Evolutionary conservation across 2,113 vertebrate genomes (phyloP), one percentile per base, ranked within the genome.

Genomic region (Lycaon pictus): DNA sequence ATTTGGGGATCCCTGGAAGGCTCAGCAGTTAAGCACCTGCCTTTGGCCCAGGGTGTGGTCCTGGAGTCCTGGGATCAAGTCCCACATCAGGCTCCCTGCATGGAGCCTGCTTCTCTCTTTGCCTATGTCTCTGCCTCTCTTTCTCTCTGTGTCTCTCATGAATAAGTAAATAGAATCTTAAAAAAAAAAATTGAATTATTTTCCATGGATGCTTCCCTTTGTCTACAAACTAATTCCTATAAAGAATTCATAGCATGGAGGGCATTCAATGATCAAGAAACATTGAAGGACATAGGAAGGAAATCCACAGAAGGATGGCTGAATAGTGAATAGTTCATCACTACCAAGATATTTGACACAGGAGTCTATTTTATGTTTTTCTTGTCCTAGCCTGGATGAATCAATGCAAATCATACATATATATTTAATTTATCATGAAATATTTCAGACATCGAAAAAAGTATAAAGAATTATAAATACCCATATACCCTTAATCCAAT

Each of bases 361-460:
- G 37, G 53, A 90, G 3, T 67, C 5, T 32, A 87, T 91, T 95
- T 93, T 67, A 83, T 88, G 51, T 27, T 93, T 96, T 27, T 87
- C n/a, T 92, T 72, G 29, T 11, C 29, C 67, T 81, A 55, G n/a
- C 48, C 20, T 81, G 94, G 43, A 83, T 51, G 11, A 88, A 92
- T 53, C 84, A 55, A 71, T 69, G 53, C 5, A 82, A 94, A 88
- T 74, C 56, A 63, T 43, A 48, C 11, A 15, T 71, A 58, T 48
- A 25, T 83, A 83, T 93, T 85, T 76, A 96, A 89, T 80, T 74
- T 85, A 80, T 77, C 63, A 63, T 37, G 48, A 97, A 97, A 77
- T 76, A 93, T 72, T 89, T 77, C 23, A 89, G 56, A 74, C 25
- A 92, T 37, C 60, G 2, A 82, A 81, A 92, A 80, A 88, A 32